Base-by-base conservation (phyloP, 2,797 vertebrate species). In the Alcedo quadribrachys region DNA sequence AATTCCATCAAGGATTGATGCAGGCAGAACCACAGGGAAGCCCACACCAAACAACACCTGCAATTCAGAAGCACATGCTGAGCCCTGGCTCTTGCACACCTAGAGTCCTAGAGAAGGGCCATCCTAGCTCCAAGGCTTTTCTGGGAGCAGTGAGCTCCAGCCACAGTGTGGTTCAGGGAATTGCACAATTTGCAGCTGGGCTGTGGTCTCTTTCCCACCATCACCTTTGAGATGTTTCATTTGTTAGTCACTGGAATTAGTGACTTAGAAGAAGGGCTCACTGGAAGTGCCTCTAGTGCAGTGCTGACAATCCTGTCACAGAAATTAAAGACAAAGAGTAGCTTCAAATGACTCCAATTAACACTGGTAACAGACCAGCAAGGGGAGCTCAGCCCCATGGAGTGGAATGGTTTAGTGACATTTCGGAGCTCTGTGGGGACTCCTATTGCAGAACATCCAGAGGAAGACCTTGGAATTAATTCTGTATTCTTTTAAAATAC, bases 281-380 rank as follows among this genome's bases (percentile, higher is more conserved):
- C 35, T 37, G 14, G 37, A 37, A 37, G 12, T 2, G 2, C 42
- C 67, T 66, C 42, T 62, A 63, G 6, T 15, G 28, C 60, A 50
- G 40, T 25, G 24, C 40, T 74, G 92, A 61, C 40, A 76, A 24
- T 18, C 37, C 24, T 30, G 43, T 42, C 33, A 61, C 71, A 69
- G 80, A 89, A 89, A 81, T 45, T n/a, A 10, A 81, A 89, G 68
- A 53, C 35, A 50, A 89, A 76, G 57, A 89, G 76, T 35, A 85
- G 58, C 37, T 91, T 84, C 75, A 60, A 89, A 67, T 61, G 70
- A 42, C 37, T 79, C 27, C 45, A 63, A 55, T 79, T 65, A 81
- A 62, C 19, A 42, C 28, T 60, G 37, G n/a, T 40, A 80, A 61
- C n/a, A 58, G 60, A 70, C 54, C 61, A 90, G 51, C 53, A 66